A percentile compares a stretch with the other conserved stretches of the same genome.
Conservation (phyloP, 2,113 vertebrate species). For the Corapipo altera region DNA sequence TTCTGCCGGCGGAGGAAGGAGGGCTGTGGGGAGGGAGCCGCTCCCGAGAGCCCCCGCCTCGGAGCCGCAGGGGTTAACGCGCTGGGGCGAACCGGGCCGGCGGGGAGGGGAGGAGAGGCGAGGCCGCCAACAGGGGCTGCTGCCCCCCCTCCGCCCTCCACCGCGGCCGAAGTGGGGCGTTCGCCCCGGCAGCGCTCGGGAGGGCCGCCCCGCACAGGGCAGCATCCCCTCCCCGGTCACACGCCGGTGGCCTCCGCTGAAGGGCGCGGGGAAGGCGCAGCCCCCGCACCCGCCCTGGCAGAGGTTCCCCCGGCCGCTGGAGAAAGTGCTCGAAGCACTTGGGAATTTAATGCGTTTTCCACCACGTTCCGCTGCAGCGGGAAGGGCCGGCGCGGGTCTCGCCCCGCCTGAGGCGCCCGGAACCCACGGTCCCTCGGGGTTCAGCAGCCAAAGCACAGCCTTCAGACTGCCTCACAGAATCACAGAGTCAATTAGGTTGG, state of each 20-base stretch:
- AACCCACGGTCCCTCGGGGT: accelerated
- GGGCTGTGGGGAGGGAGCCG: background rate
- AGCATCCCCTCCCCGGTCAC: accelerated
- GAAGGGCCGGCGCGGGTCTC: accelerated
- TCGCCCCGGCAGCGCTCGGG: background rate
- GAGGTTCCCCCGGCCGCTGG: background rate
- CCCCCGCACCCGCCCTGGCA: background rate
- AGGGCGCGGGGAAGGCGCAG: too few relatives aligned
- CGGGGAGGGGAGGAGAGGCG: background rate
- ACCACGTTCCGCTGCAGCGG: accelerated
- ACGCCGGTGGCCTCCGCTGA: accelerated
- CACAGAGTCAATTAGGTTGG: background rate
- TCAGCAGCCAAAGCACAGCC: too few relatives aligned
- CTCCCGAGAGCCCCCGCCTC: slow-evolving; percentile 20
- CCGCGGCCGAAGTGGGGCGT: background rate
- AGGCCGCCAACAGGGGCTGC: background rate
- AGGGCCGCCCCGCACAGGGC: background rate
- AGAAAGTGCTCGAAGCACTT: background rate
- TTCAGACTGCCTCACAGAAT: background rate
- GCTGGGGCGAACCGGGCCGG: background rate
- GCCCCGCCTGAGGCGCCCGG: accelerated
- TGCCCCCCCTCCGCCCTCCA: background rate
- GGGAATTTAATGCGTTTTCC: accelerated
- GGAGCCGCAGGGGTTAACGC: background rate
- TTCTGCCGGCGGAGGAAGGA: slow-evolving; percentile 50